Evolutionary conservation across 2,888 invertebrate genomes (phyloP), one percentile per base, ranked within the genome.

Genomic region (Andrena camellia): DNA sequence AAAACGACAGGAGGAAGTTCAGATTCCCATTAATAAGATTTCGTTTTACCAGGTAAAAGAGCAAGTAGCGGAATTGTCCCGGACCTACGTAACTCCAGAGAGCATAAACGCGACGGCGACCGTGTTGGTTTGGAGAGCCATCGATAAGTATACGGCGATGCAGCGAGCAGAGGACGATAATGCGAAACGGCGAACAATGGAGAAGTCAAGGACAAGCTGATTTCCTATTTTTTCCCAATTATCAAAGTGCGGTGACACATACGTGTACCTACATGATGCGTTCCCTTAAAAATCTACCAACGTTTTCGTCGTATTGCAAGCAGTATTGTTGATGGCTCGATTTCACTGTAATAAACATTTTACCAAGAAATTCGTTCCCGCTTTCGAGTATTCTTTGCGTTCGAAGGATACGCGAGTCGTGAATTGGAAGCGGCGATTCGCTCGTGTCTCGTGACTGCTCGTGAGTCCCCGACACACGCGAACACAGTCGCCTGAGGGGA

Each of bases 101-200:
- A 94, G 95, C 48, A 94, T 96, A 50, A 95, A 96, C 35, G 94
- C 94, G 2, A 95, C 94, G 2, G 95, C 96, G 0, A 95, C 96
- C 2, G 94, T 95, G 7, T 95, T 96, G 59, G 95, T 96, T 1
- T 95, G 95, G 88, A 95, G 95, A 50, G 96, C 96, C 3, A 95
- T 96, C 73, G 95, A 96, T 70, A 96, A 96, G 90, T 96, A 96
- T 57, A 54, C 76, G 13, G 78, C 80, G 42, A 71, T 86, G 67
- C 86, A 90, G 33, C 62, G 81, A 3, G 77, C 78, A 17, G 82
- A 81, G 48, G 48, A 26, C 5, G 70, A 80, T 64, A 71, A 29
- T 54, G 35, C 1, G 10, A 84, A 82, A 8, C 26, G 26, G 33
- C 50, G 64, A 33, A 48, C 69, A 7, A 42, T 59, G 0, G 33